phyloP scores from a whole-genome alignment of 2,888 invertebrate species.

The Leptinotarsa peninsularis region DNA sequence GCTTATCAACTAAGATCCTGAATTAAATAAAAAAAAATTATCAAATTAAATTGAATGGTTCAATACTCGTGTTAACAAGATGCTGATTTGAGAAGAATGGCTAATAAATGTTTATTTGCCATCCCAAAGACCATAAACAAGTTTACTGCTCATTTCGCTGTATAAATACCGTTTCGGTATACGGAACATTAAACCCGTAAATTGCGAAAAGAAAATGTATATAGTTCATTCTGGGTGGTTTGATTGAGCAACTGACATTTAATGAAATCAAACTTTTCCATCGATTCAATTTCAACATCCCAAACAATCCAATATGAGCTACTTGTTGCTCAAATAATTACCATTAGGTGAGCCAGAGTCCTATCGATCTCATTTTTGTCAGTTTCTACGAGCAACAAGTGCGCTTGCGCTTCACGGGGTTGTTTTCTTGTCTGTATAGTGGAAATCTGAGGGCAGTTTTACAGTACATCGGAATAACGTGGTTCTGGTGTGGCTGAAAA shows the following conservation, averaged over 20 bases:
- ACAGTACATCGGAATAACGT: constrained; percentile 43
- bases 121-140: background rate
- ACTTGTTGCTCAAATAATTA: constrained; percentile 54
- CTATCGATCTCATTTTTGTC: constrained; percentile 55
- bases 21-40: background rate
- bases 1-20: background rate
- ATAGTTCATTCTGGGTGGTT: background rate
- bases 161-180: background rate
- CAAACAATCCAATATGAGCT: constrained; percentile 26
- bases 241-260: background rate
- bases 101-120: background rate
- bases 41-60: background rate
- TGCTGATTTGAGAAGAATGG: background rate
- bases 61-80: background rate
- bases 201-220: background rate
- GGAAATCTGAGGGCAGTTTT: constrained; percentile 52
- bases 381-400: constrained; percentile 57
- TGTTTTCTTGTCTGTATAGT: constrained; percentile 50
- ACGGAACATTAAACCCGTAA: background rate
- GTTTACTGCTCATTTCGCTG: background rate
- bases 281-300: background rate
- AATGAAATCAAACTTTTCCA: background rate
- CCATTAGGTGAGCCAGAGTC: constrained; percentile 51
- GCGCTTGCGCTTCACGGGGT: constrained; percentile 52
- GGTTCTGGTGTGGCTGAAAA: constrained; percentile 29